Evolutionary conservation across 2,113 vertebrate genomes (phyloP).

Genomic region (Calonectris borealis): DNA sequence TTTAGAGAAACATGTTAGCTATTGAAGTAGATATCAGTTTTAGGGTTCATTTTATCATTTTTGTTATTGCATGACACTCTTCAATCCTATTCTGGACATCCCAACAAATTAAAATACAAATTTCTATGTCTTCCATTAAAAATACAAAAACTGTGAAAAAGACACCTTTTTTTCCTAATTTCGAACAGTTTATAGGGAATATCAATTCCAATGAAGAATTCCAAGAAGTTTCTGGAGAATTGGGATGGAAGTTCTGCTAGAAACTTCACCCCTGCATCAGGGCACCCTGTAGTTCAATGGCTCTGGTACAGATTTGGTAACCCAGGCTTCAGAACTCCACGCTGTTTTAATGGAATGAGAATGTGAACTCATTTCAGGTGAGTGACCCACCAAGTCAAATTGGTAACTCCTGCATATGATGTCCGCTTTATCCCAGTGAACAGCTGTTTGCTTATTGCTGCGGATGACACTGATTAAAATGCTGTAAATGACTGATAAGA

Average conservation of each 20-base stretch:
- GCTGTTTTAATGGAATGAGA: background rate
- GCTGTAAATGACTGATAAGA: background rate
- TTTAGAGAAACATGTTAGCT: background rate
- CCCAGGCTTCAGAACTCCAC: background rate
- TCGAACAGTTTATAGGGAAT: background rate
- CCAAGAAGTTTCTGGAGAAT: background rate
- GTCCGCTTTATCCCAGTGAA: background rate
- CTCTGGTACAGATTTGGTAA: background rate
- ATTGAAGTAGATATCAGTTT: background rate
- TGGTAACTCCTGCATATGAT: background rate
- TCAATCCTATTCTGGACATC: background rate
- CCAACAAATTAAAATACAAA: background rate
- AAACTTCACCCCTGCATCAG: background rate
- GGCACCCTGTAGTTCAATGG: rapidly evolving
- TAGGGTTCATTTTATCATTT: background rate
- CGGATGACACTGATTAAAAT: background rate
- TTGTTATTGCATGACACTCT: background rate
- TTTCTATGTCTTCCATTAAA: background rate
- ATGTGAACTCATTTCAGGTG: background rate
- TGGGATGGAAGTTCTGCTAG: background rate
- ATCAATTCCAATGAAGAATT: background rate
- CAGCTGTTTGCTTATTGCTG: background rate
- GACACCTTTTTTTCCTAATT: background rate
- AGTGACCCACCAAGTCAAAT: background rate
- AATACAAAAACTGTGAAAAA: background rate